Evolutionary conservation across 1,140 invertebrate genomes (phyloP).

Genomic region (Sycophila sp.): DNA sequence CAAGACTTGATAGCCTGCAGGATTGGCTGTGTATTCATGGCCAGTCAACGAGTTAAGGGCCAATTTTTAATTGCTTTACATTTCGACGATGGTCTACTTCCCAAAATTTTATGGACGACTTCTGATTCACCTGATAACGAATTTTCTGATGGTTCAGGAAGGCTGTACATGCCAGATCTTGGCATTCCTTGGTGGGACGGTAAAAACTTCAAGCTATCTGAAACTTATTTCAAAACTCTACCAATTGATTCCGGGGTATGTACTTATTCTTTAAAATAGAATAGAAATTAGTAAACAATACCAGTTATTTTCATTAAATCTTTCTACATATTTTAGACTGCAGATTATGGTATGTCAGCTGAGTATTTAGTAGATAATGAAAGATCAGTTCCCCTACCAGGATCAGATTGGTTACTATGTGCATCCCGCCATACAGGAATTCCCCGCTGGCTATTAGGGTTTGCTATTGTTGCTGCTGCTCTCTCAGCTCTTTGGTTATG

Average conservation of each 20-base stretch:
- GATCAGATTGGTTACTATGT: slow-evolving; percentile 67
- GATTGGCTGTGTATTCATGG: slow-evolving; percentile 60
- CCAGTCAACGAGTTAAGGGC: slow-evolving; percentile 53
- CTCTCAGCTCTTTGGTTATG: slow-evolving; percentile 68
- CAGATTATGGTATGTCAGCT: slow-evolving; percentile 53
- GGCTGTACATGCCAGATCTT: slow-evolving; percentile 60
- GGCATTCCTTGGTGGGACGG: slow-evolving; percentile 62
- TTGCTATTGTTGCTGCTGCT: slow-evolving; percentile 61
- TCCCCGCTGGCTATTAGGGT: slow-evolving; percentile 64
- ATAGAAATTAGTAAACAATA: too few species aligned
- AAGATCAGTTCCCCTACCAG: slow-evolving; percentile 44
- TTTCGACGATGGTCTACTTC: slow-evolving; percentile 52
- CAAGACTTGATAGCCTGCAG: slow-evolving; percentile 57
- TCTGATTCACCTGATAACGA: slow-evolving; percentile 60
- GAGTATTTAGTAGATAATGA: slow-evolving; percentile 54
- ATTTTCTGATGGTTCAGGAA: too few species aligned
- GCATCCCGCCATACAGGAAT: slow-evolving; percentile 67
- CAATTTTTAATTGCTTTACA: slow-evolving; percentile 53
- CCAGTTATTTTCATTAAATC: too few species aligned
- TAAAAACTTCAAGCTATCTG: slow-evolving; percentile 60
- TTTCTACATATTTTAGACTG: slow-evolving; percentile 6
- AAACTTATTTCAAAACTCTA: slow-evolving; percentile 62
- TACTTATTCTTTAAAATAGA: slow-evolving; percentile 9
- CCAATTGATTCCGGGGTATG: slow-evolving; percentile 58
- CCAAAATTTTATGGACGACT: slow-evolving; percentile 55